Evolutionary conservation across 2,888 invertebrate species (phyloP).

Genomic region (Iphiclides podalirius): DNA sequence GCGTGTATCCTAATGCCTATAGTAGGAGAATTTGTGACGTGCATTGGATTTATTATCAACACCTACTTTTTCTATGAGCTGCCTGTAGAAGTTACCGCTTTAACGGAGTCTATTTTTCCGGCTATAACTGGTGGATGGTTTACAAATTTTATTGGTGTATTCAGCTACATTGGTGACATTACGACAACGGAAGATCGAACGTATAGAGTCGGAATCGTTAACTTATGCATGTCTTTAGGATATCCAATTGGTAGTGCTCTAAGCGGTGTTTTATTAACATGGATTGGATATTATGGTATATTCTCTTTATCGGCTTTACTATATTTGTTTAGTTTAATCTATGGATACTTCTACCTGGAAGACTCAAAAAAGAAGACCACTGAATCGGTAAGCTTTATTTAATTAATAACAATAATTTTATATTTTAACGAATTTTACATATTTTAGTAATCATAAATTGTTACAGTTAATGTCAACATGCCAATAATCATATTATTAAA

Average conservation of each 20-base stretch:
- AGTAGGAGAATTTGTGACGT: conserved; percentile 88
- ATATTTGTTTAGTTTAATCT: conserved; percentile 86
- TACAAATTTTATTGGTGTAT: conserved; percentile 91
- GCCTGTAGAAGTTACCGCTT: conserved; percentile 88
- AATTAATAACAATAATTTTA: too few species aligned
- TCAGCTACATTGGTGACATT: conserved; percentile 93
- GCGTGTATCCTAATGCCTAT: conserved; percentile 91
- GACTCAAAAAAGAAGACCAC: conserved; percentile 74
- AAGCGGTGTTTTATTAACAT: conserved; percentile 86
- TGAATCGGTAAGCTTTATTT: conserved; percentile 39
- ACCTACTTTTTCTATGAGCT: conserved; percentile 88
- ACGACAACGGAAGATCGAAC: conserved; percentile 90
- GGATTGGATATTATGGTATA: conserved; percentile 90
- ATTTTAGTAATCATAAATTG: too few species aligned
- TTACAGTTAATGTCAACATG: too few species aligned
- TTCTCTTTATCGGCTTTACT: conserved; percentile 86
- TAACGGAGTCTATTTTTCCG: conserved; percentile 89
- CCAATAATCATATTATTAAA: too few species aligned
- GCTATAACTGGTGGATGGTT: conserved; percentile 92
- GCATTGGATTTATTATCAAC: conserved; percentile 87
- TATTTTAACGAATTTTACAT: too few species aligned
- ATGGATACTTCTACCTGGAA: conserved; percentile 84
- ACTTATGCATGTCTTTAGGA: conserved; percentile 92
- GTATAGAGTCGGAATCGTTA: conserved; percentile 90
- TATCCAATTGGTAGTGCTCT: conserved; percentile 92